Conservation (phyloP, 35 echinoderm and acorn worm genomes). For the Patiria miniata region DNA sequence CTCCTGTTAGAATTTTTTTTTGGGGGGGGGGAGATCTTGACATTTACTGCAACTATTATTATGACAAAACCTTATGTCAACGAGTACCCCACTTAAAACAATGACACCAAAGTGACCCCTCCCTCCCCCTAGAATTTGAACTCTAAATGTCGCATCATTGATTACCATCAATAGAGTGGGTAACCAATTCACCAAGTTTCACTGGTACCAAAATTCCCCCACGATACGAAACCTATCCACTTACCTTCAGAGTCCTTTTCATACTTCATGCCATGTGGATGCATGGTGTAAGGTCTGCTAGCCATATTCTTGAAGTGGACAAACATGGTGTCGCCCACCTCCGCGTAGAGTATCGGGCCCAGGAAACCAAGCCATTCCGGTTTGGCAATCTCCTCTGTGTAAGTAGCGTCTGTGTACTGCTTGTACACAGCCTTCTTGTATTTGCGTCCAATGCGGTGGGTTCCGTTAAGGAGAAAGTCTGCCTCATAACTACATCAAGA, state of each 20-base stretch:
- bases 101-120: too few species aligned
- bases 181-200: too few species aligned
- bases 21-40: too few species aligned
- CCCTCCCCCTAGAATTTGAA: too few species aligned
- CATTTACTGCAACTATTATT: too few species aligned
- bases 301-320: slow-evolving; percentile 89
- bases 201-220: too few species aligned
- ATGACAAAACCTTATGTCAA: too few species aligned
- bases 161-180: too few species aligned
- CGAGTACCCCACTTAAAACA: too few species aligned
- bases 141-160: too few species aligned
- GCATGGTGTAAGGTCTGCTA: slow-evolving; percentile 70
- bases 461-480: slow-evolving; percentile 1
- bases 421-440: slow-evolving; percentile 79
- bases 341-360: slow-evolving; percentile 69
- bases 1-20: too few species aligned
- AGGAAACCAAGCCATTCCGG: slow-evolving; percentile 60
- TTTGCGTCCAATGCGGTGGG: slow-evolving; percentile 63
- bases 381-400: slow-evolving; percentile 13
- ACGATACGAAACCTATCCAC: not conserved
- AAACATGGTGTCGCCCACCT: slow-evolving; percentile 60
- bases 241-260: slow-evolving; percentile 83
- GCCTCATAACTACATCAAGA: slow-evolving; percentile 17
- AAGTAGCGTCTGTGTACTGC: slow-evolving; percentile 74
- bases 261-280: slow-evolving; percentile 84